Base-by-base conservation (phyloP, 2,797 vertebrate species). In the Phoebastria nigripes region DNA sequence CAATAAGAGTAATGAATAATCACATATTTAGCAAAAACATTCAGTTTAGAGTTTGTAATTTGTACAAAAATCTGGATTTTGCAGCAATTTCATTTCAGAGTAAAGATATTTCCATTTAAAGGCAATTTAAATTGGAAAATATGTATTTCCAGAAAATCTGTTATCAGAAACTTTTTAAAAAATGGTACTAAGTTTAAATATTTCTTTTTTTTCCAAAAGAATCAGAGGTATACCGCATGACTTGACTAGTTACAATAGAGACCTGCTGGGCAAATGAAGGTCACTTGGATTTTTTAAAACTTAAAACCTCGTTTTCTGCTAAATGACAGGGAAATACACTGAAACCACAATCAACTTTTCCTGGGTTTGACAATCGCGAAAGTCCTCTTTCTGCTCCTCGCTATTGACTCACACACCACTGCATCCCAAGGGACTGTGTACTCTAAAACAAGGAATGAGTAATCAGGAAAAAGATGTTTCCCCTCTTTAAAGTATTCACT, bases 401-500 rank as follows among this genome's bases (percentile, higher is more conserved):
- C 65, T 66, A 85, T 11, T 96, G 96, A 94, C 90, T 95, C 96
- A 95, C 81, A 93, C 77, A 85, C 88, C 69, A 62, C 56, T 2
- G 2, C 39, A 72, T 82, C 95, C 83, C 92, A 55, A 78, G 92
- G 72, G 96, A 93, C 78, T 41, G 81, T 2, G 65, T 44, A 74
- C 79, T 89, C 82, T 49, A 83, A 89, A 94, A 65, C 21, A 3
- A 62, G 84, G 95, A 94, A 89, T 78, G 56, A 95, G 89, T 97
- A 96, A 97, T 95, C 96, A 97, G 96, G 96, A 96, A 96, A 96
- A 97, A 96, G 96, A 95, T 96, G 96, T 96, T 97, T 97, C 96
- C 95, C 95, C 76, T 94, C 94, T 95, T 96, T 93, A 92, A 95
- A 95, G 96, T 78, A 92, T 47, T 80, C 83, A 82, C 86, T 89